Evolutionary conservation across 2,113 vertebrate genomes (phyloP), one percentile per base, ranked within the genome.

Genomic region (Fregetta grallaria): DNA sequence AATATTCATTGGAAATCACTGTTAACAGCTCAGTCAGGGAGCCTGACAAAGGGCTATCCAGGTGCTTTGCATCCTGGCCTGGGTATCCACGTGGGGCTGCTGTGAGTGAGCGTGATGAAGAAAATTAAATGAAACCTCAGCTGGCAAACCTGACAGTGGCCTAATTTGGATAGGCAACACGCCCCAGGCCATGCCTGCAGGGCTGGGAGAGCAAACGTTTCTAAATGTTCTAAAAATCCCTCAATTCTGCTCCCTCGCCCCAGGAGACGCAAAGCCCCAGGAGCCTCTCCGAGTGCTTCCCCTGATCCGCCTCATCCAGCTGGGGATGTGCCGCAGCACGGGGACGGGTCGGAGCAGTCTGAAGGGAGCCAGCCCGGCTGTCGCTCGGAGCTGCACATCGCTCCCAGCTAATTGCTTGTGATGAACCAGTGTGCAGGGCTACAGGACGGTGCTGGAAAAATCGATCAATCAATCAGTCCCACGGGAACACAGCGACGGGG

Each of bases 81-180:
- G 32, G 80, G 12, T 53, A 90, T 40, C 61, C 86, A 10, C 71
- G 36, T 0, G 3, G 29, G 83, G 92, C 89, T 82, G 94, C 96
- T 85, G 66, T 21, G 68, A 74, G 79, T 4, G 49, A 91, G 76
- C 14, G 1, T 13, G 70, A 56, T 20, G 77, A 58, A 82, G 88
- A 82, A 87, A 95, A 92, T 59, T 15, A 82, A 55, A 90, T 4
- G 91, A 84, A 96, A 88, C 52, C 80, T 87, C 89, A 90, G 88
- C 70, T 29, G 3, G 50, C 58, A 92, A 90, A 87, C 56, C 89
- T 95, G 95, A 90, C 94, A 90, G 80, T 38, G 86, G 70, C 92
- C 80, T 96, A 81, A 97, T 96, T 95, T 45, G 84, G 92, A 29
- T 26, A 91, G 86, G 94, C 91, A 96, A 45, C 56, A n/a, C 0